Percentiles rank a stretch among this genome's conserved stretches.
phyloP scores from a whole-genome alignment of 2,888 invertebrate genomes.

The Rhabditophanes sp. region DNA sequence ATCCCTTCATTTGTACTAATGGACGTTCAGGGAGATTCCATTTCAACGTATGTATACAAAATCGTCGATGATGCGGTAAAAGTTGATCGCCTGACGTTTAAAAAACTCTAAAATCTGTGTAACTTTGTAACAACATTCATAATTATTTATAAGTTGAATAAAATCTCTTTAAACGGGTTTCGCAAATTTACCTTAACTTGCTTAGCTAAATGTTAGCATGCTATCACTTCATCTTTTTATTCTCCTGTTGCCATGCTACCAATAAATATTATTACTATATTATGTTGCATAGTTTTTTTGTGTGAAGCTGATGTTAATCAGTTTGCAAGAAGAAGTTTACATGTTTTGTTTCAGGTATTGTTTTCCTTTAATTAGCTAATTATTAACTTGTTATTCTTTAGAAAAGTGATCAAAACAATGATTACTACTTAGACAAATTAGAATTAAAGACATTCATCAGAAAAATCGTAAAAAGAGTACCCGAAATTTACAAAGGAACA shows the following conservation, averaged over 20 bases:
- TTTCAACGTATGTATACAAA: slow-evolving; percentile 95
- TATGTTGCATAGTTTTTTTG: too few relatives aligned
- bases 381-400: slow-evolving; percentile 2
- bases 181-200: too few relatives aligned
- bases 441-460: slow-evolving; percentile 7
- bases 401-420: slow-evolving; percentile 8
- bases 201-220: too few relatives aligned
- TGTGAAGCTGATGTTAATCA: slow-evolving; percentile 6
- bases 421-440: slow-evolving; percentile 6
- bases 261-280: too few relatives aligned
- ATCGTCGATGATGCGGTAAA: slow-evolving; percentile 94
- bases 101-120: too few relatives aligned
- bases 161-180: too few relatives aligned
- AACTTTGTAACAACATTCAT: too few relatives aligned
- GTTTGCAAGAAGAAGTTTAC: slow-evolving; percentile 7
- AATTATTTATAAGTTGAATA: too few relatives aligned
- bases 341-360: slow-evolving; percentile 9
- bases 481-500: slow-evolving; percentile 4
- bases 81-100: slow-evolving; percentile 51
- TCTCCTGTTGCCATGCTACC: too few relatives aligned
- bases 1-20: slow-evolving; percentile 88
- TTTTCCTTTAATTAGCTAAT: too few relatives aligned
- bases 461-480: slow-evolving; percentile 5
- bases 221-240: too few relatives aligned
- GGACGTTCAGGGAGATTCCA: slow-evolving; percentile 94